These are phyloP conservation scores for Mustelus asterias DNA, from an alignment of 2,113 vertebrate genomes.

Conservation along the genomic window DNA sequence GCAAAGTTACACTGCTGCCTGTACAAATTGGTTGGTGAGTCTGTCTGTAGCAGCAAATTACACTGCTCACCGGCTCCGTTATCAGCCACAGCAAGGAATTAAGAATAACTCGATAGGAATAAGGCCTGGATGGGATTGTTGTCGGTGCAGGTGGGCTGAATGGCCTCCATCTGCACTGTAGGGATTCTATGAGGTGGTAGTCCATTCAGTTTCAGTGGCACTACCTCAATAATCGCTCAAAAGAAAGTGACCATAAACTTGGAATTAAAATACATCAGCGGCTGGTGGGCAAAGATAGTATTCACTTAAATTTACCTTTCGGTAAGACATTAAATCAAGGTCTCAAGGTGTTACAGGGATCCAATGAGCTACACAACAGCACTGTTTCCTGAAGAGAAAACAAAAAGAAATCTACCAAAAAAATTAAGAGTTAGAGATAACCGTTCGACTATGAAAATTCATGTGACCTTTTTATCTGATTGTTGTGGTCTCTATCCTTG, in stretches of 20 bases:
- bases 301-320: not conserved
- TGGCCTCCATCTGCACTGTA: no score
- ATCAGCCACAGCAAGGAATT: not conserved
- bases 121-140: no score
- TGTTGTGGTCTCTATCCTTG: no score
- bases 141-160: not conserved
- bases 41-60: not conserved
- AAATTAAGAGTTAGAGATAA: not conserved
- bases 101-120: not conserved
- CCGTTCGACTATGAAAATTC: not conserved
- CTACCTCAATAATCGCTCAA: not conserved
- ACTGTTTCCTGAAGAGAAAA: not conserved
- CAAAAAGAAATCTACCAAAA: not conserved
- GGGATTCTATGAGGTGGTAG: no score
- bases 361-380: no score
- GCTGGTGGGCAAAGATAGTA: not conserved
- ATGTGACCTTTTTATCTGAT: not conserved
- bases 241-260: not conserved
- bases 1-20: not conserved
- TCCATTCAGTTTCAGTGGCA: not conserved
- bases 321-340: not conserved
- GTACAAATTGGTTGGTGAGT: not conserved
- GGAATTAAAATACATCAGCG: not conserved
- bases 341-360: not conserved
- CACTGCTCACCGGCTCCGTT: not conserved